Evolutionary conservation across 2,113 vertebrate genomes (phyloP), one percentile per base, ranked within the genome.

Genomic region (Edolisoma coerulescens): DNA sequence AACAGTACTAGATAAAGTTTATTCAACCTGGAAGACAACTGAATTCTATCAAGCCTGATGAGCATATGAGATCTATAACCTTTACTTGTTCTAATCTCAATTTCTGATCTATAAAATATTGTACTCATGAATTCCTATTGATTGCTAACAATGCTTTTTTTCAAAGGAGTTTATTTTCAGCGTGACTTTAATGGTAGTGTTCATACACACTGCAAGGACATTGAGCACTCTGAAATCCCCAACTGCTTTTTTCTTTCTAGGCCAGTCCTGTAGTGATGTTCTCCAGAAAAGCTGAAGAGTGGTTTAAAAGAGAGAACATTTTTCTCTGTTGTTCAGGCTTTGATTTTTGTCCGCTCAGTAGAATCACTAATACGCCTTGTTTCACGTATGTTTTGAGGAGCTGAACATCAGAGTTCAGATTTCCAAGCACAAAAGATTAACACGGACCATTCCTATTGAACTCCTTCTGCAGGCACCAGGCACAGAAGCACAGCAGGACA

Each of bases 291-390:
- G 39, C 27, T 33, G 15, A 44, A 57, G 50, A 83, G 53, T 14
- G 7, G 17, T 87, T 95, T 91, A 70, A 71, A 47, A 89, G 33
- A 67, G 12, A 52, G 50, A 88, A 87, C 32, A 3, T 91, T 91
- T 93, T 86, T 85, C 73, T 95, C 68, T 86, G 35, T 88, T 96
- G 90, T 95, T 96, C 63, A 50, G 81, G 73, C 75, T 97, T 97
- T 97, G 93, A 96, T 96, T 93, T 95, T 96, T 76, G 19, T 59
- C 84, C 86, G 69, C 79, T 85, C 61, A 50, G 64, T 78, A 76
- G 91, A 85, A 81, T 82, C 70, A 53, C n/a, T 71, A 42, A 93
- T 92, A 96, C 8, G 13, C 67, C 42, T 94, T 91, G 50, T 94
- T 95, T 93, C 95, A 87, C 16, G 0, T 60, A 73, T 70, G 74